phyloP scores from a whole-genome alignment of 30 jellyfish, hydroid and myxozoan genomes.

The Aurelia coerulea region DNA sequence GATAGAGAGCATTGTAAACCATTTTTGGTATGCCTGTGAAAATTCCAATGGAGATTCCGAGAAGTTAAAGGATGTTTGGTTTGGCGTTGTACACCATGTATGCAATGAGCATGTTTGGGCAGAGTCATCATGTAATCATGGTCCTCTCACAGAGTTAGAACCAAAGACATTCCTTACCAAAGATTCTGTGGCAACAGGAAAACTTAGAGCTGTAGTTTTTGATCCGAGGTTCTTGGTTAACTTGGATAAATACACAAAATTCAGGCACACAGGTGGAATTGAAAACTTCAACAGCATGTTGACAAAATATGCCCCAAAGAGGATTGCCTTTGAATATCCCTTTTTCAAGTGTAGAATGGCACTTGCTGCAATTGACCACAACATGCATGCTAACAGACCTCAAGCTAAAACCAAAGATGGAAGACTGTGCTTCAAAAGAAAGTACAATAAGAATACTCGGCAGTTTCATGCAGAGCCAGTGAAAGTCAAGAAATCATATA shows the following conservation, averaged over 20 bases:
- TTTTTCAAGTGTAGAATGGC: constrained; percentile 27
- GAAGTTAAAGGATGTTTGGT: constrained; percentile 32
- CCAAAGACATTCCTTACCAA: constrained; percentile 14
- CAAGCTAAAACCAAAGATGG: constrained; percentile 31
- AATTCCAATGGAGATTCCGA: constrained; percentile 14
- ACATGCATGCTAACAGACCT: constrained; percentile 32
- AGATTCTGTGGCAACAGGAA: constrained; percentile 12
- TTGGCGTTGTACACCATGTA: constrained; percentile 30
- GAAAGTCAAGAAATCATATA: constrained; percentile 9
- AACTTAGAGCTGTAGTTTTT: constrained; percentile 23
- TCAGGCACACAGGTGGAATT: constrained; percentile 40
- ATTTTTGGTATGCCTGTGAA: constrained; percentile 33
- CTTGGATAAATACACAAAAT: constrained; percentile 25
- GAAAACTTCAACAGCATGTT: constrained; percentile 53
- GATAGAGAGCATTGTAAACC: constrained; percentile 23
- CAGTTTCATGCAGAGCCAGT: constrained; percentile 43
- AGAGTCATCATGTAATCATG: constrained; percentile 31
- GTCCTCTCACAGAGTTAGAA: constrained; percentile 23
- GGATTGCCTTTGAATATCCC: constrained; percentile 41
- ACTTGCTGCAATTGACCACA: constrained; percentile 52
- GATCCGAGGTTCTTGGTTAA: constrained; percentile 13
- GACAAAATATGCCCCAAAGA: constrained; percentile 47
- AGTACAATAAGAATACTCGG: constrained; percentile 25
- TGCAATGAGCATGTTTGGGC: constrained; percentile 33
- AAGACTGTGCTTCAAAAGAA: constrained; percentile 14